Evolutionary conservation across 2,797 vertebrate genomes (phyloP).

Genomic region (Crax fasciolata): DNA sequence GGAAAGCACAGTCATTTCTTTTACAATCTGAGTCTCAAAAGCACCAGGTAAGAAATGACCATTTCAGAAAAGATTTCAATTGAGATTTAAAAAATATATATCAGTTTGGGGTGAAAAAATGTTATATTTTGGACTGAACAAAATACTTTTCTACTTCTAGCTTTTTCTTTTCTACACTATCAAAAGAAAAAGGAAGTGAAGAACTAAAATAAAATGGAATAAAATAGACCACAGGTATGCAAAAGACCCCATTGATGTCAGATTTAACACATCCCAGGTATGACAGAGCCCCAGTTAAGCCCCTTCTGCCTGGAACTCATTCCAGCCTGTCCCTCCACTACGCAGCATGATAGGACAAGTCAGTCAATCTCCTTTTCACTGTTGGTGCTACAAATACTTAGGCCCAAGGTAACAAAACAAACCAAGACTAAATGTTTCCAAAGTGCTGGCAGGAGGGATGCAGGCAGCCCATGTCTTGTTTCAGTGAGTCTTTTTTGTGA

Average conservation of each 20-base stretch:
- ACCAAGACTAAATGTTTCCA: background rate
- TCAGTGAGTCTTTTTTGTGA: background rate
- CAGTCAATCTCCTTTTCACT: background rate
- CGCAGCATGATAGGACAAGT: fast-evolving
- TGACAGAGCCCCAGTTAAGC: background rate
- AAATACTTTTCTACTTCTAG: background rate
- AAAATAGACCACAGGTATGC: background rate
- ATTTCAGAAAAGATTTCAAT: background rate
- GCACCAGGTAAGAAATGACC: fast-evolving
- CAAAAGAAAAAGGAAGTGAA: background rate
- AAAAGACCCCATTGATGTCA: background rate
- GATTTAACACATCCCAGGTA: background rate
- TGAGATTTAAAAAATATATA: background rate
- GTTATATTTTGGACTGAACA: background rate
- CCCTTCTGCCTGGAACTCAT: background rate
- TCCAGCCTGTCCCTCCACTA: fast-evolving
- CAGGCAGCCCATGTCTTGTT: background rate
- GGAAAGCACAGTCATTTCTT: background rate
- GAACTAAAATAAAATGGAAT: background rate
- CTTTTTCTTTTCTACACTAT: background rate
- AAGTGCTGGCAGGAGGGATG: background rate
- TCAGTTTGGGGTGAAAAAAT: fast-evolving
- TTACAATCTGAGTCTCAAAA: background rate
- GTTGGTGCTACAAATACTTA: background rate
- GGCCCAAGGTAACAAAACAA: background rate